A percentile compares a stretch with the other conserved stretches of the same genome.
phyloP scores from a whole-genome alignment of 2,888 invertebrate species.

The Mythimna loreyi region DNA sequence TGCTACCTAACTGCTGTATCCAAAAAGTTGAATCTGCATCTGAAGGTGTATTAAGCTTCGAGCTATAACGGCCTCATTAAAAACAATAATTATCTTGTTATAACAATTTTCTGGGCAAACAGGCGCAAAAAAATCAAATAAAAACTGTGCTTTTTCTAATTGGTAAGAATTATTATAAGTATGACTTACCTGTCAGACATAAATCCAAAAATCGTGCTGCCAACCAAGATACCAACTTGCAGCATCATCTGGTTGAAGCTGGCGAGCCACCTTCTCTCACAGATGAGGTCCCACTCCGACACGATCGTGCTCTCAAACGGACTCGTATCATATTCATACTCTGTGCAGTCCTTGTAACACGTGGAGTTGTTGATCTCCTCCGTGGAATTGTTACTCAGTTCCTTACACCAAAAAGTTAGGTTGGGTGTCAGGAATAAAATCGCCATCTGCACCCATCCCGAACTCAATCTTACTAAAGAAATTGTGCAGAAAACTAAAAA shows the following conservation, averaged over 20 bases:
- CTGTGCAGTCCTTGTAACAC: conserved; percentile 89
- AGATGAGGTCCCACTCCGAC: conserved; percentile 94
- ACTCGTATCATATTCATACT: conserved; percentile 91
- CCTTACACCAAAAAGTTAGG: conserved; percentile 87
- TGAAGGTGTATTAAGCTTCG: background rate
- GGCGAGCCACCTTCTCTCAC: conserved; percentile 91
- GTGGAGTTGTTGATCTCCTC: conserved; percentile 72
- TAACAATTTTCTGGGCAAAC: too few relatives aligned
- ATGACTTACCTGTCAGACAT: conserved; percentile 93
- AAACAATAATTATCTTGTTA: background rate
- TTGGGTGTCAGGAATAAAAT: conserved; percentile 94
- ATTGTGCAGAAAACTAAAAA: conserved; percentile 92
- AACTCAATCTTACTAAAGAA: conserved; percentile 93
- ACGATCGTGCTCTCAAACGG: conserved; percentile 93
- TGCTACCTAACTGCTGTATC: background rate
- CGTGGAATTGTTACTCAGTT: conserved; percentile 77
- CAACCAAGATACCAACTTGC: conserved; percentile 94
- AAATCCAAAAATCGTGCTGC: conserved; percentile 93
- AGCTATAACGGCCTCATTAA: background rate
- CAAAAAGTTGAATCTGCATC: background rate
- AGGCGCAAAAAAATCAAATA: too few relatives aligned
- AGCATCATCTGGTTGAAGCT: conserved; percentile 94
- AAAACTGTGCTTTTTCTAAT: too few relatives aligned
- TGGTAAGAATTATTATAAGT: background rate
- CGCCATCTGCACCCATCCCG: conserved; percentile 95